Evolutionary conservation across 1,140 invertebrate species (phyloP).

Genomic region (Scylla paramamosain): DNA sequence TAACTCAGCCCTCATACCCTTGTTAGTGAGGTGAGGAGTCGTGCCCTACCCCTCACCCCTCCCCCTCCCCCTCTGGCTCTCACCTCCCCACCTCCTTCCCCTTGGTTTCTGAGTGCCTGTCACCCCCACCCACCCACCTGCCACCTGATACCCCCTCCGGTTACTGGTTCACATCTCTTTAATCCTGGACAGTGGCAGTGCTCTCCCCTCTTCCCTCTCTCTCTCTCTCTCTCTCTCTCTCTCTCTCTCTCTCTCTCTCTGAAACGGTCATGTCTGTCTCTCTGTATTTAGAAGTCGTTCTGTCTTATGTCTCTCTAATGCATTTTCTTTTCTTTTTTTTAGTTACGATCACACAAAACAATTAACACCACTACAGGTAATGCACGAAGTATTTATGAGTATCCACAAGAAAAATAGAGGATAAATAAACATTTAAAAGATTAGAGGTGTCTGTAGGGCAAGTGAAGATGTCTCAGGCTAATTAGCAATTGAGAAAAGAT

Average conservation of each 20-base stretch:
- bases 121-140: neutral
- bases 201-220: neutral
- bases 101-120: neutral
- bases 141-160: conserved; percentile 32
- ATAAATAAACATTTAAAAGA: no score
- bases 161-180: conserved; percentile 34
- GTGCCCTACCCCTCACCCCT: neutral
- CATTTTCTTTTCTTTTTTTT: no score
- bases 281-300: neutral
- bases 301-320: no score
- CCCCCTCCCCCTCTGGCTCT: neutral
- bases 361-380: no score
- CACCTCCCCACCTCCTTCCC: neutral
- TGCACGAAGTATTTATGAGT: no score
- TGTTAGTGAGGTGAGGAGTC: conserved; percentile 28
- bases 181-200: conserved; percentile 34
- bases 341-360: no score
- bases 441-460: no score
- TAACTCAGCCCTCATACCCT: conserved; percentile 29
- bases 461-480: no score
- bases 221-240: neutral
- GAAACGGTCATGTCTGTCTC: no score
- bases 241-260: neutral
- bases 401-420: no score
- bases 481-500: no score